Base-by-base conservation (phyloP, 2,113 vertebrate species). In the Vulpes ferrilata region DNA sequence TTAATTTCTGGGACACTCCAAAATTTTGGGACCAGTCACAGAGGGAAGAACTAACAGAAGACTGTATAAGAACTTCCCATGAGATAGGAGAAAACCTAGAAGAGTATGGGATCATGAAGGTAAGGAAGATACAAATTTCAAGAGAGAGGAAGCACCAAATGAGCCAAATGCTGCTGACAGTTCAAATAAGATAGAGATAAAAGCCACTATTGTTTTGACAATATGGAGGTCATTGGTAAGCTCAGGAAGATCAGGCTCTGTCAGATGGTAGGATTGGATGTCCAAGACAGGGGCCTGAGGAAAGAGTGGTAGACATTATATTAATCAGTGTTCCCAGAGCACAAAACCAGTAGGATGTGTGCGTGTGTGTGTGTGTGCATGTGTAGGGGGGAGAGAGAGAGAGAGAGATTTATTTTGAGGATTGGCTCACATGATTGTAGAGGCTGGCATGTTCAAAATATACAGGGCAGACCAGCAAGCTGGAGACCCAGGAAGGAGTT, bases 111-210 rank as follows among this genome's bases (percentile, higher is more conserved):
- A 12, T 17, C n/a, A 11, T 12, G 25, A 43, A 25, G 10, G 0
- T 53, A 23, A 38, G 51, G 55, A 23, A 69, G 25, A 82, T 9
- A 25, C 0, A 10, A 17, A 27, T 43, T 83, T 60, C 38, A 27
- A 62, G 53, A 27, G 17, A 20, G 15, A 78, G 9, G 35, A 7
- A 1, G 3, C 0, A 0, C 1, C 11, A 1, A 43, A 17, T 10
- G 27, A 15, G n/a, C 32, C 48, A 32, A 57, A 76, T 20, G 20
- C 35, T 53, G 55, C 85, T 27, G 13, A 74, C 8, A 10, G 10
- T 11, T 80, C 80, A n/a, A 16, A 23, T 19, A 22, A 22, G 86
- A 51, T n/a, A 15, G 20, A 2, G 11, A 17, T 1, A 9, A 30
- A 64, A 35, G 11, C 1, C 3, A 16, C 60, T 22, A 1, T 17